Evolutionary conservation across 2,797 vertebrate species (phyloP).

Genomic region (Labroides dimidiatus): DNA sequence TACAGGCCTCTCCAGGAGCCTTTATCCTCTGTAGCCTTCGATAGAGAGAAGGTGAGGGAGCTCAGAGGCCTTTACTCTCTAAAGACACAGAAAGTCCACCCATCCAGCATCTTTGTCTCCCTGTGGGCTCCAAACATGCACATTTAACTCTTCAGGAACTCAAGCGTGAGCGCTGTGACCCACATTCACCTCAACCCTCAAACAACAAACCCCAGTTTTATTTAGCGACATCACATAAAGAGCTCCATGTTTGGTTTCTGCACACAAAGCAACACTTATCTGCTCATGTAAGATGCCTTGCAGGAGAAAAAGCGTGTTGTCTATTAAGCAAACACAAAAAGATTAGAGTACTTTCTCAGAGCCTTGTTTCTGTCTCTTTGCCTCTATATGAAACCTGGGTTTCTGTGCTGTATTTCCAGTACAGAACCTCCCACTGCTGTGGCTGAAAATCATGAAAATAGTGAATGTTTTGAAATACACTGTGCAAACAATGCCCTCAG

Average conservation of each 20-base stretch:
- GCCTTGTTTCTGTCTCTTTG: conserved; percentile 17
- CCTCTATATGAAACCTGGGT: conserved; percentile 11
- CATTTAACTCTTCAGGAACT: conserved; percentile 45
- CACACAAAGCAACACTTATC: conserved; percentile 12
- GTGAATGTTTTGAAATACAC: neutral
- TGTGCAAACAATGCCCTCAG: neutral
- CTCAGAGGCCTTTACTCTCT: conserved; percentile 4
- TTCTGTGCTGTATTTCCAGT: neutral
- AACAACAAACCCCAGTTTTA: conserved; percentile 19
- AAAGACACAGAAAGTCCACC: neutral
- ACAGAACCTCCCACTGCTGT: neutral
- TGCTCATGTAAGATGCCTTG: neutral
- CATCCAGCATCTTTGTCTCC: conserved; percentile 11
- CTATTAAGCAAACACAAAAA: conserved; percentile 8
- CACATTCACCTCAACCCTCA: conserved; percentile 48
- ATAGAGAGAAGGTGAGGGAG: neutral
- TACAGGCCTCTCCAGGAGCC: conserved; percentile 20
- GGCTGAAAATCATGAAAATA: neutral
- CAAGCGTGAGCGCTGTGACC: conserved; percentile 50
- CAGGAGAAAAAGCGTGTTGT: conserved; percentile 3
- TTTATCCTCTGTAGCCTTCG: neutral
- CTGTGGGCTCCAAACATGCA: conserved; percentile 30
- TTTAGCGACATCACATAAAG: conserved; percentile 15
- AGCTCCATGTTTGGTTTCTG: conserved; percentile 2
- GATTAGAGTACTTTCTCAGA: conserved; percentile 10